Evolutionary conservation across 2,888 invertebrate species (phyloP).

Genomic region (Listrodromus nycthemerus): DNA sequence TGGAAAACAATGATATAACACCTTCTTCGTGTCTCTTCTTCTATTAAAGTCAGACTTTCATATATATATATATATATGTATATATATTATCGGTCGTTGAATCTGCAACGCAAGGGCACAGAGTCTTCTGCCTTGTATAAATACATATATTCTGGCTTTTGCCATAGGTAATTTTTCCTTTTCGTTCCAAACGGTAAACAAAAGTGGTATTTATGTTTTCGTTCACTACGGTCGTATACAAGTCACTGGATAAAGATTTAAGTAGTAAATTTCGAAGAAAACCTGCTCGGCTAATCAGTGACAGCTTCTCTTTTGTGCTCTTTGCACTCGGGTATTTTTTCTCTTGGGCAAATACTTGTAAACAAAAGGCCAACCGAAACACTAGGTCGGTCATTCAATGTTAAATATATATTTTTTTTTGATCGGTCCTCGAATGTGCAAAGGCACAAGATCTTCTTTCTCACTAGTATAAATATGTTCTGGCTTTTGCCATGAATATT

Average conservation of each 20-base stretch:
- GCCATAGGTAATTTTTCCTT: not conserved
- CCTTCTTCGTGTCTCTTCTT: not conserved
- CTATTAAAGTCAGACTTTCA: not conserved
- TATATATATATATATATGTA: not conserved
- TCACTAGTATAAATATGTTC: no score
- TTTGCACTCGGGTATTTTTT: no score
- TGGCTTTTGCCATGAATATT: not conserved
- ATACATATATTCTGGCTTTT: not conserved
- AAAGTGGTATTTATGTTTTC: not conserved
- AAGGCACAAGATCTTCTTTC: no score
- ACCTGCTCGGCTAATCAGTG: no score
- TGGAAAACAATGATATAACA: not conserved
- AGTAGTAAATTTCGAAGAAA: no score
- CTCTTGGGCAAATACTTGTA: no score
- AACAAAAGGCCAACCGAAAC: no score
- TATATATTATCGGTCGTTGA: slow-evolving; percentile 8
- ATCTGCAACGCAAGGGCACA: slow-evolving; percentile 7
- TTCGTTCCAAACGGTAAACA: not conserved
- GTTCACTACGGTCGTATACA: slow-evolving; percentile 9
- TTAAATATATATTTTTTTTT: no score
- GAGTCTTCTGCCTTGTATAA: not conserved
- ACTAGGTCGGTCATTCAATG: no score
- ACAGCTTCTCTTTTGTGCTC: no score
- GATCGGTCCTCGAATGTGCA: no score
- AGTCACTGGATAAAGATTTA: slow-evolving; percentile 41